These are phyloP conservation scores for Agrochola macilenta DNA, from an alignment of 2,888 invertebrate genomes.

Conservation along the genomic window DNA sequence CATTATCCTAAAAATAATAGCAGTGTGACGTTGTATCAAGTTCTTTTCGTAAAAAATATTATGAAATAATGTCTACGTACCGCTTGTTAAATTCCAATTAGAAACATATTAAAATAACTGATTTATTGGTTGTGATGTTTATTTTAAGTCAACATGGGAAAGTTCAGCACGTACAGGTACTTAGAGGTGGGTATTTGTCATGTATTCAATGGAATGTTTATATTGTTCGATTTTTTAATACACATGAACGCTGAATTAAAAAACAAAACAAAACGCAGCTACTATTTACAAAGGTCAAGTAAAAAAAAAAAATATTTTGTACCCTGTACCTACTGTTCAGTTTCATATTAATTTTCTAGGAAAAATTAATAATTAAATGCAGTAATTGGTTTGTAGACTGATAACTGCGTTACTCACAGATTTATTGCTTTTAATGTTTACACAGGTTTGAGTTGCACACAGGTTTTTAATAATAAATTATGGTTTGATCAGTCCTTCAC, in stretches of 20 bases:
- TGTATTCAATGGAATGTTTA: slow-evolving; percentile 36
- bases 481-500: background rate
- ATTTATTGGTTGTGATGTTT: slow-evolving; percentile 83
- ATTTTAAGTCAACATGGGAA: slow-evolving; percentile 87
- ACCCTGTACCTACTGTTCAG: background rate
- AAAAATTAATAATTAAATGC: background rate
- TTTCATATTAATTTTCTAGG: background rate
- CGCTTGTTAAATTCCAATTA: slow-evolving; percentile 39
- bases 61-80: slow-evolving; percentile 46
- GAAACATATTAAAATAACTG: slow-evolving; percentile 40
- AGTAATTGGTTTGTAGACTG: background rate
- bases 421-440: slow-evolving; percentile 8
- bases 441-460: background rate
- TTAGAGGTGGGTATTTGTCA: slow-evolving; percentile 83
- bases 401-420: background rate
- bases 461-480: background rate
- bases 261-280: background rate
- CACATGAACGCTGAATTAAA: background rate
- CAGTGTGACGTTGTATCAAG: slow-evolving; percentile 21
- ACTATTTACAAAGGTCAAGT: no score
- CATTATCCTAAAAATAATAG: slow-evolving; percentile 34
- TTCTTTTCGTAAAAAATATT: slow-evolving; percentile 24
- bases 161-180: slow-evolving; percentile 90
- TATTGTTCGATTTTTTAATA: background rate
- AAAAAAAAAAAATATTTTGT: background rate